phyloP scores from a whole-genome alignment of 2,113 vertebrate genomes.

The Pluvianellus socialis region DNA sequence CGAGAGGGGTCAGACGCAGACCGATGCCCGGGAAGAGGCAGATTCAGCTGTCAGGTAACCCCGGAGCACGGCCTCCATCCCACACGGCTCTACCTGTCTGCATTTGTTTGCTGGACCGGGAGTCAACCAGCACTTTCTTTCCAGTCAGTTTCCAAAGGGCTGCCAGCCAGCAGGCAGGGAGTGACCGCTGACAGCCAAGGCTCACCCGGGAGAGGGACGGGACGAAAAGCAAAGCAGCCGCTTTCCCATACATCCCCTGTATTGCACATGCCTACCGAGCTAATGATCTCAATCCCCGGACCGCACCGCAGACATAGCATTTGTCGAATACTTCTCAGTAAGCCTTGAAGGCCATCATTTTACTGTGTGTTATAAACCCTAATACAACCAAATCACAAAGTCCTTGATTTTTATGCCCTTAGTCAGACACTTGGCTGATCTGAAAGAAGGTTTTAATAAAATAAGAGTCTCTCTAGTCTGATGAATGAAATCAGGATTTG shows the following conservation, averaged over 20 bases:
- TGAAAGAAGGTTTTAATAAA: neutral
- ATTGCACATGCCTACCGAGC: neutral
- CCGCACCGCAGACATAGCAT: accelerated
- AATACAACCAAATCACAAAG: neutral
- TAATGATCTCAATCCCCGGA: neutral
- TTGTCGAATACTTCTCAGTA: neutral
- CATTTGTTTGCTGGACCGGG: neutral
- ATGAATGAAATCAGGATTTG: neutral
- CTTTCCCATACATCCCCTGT: neutral
- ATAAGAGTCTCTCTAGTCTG: neutral
- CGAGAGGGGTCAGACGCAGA: neutral
- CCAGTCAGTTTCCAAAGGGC: neutral
- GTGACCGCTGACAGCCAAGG: neutral
- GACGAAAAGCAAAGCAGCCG: neutral
- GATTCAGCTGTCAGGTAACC: neutral
- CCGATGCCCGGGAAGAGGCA: neutral
- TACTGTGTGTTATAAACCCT: neutral
- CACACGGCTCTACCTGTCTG: neutral
- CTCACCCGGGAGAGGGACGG: neutral
- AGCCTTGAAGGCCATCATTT: neutral
- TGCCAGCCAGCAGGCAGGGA: neutral
- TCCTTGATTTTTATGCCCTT: neutral
- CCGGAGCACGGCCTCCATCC: accelerated
- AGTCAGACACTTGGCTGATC: neutral
- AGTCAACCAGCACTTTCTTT: neutral